A percentile compares a stretch with the other conserved stretches of the same genome.
Evolutionary conservation across 1,140 invertebrate genomes (phyloP).

Genomic region (Lordiphosa stackelbergi): DNA sequence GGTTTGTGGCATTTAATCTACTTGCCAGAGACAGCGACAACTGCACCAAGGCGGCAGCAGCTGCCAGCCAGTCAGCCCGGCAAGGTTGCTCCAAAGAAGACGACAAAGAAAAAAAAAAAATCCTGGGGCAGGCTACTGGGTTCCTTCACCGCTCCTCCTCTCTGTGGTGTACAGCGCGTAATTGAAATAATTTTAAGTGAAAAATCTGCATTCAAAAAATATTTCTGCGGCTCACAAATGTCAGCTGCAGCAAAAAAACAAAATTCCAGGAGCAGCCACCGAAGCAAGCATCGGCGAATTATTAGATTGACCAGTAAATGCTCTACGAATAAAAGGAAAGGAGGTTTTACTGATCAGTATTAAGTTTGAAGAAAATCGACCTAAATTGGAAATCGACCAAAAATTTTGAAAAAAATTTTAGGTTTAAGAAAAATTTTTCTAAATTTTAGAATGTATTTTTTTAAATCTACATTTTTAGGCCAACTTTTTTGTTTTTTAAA

Average conservation of each 20-base stretch:
- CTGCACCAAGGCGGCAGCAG: constrained; percentile 42
- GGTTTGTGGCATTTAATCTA: constrained; percentile 73
- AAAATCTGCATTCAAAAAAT: constrained; percentile 74
- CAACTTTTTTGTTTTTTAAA: too few species aligned
- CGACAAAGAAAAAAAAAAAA: constrained; percentile 27
- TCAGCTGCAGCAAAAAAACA: constrained; percentile 25
- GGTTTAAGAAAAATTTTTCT: too few species aligned
- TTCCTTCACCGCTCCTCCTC: constrained; percentile 2
- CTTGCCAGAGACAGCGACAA: constrained; percentile 67
- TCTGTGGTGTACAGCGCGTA: constrained; percentile 54
- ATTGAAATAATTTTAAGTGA: constrained; percentile 75
- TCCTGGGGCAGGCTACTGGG: constrained; percentile 1
- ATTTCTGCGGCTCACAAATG: constrained; percentile 61
- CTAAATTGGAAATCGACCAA: too few species aligned
- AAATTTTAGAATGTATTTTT: too few species aligned
- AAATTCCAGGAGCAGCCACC: constrained; percentile 29
- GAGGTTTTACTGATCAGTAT: background rate
- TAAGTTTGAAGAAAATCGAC: too few species aligned
- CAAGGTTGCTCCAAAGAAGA: constrained; percentile 22
- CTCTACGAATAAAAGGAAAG: background rate
- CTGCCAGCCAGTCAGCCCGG: constrained; percentile 14
- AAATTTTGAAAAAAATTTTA: too few species aligned
- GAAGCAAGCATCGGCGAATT: background rate
- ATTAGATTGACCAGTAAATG: background rate
- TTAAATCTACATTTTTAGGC: too few species aligned